Base-by-base conservation (phyloP, 1,140 invertebrate genomes). In the Zaprionus ghesquierei region DNA sequence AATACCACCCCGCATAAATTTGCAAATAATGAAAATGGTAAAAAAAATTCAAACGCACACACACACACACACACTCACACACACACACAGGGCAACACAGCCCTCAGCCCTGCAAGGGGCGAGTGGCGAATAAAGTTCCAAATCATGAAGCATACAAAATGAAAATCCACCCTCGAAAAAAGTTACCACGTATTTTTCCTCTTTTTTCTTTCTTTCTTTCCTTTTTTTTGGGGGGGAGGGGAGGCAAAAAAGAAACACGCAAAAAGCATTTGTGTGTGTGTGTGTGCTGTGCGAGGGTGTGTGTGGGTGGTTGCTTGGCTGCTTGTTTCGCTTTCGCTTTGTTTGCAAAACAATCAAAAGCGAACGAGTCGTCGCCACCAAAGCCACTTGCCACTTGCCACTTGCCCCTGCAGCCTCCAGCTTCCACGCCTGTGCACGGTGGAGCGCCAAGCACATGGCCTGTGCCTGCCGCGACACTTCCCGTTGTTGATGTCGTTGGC, bases 81-180 rank as follows among this genome's bases (percentile, higher is more conserved):
- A 69, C 31, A 58, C 12, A 41, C 20, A 56, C 20, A 62, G 10
- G 31, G 15, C 44, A 9, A 50, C 38, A 27, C 27, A 8, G 27
- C 27, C 29, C 20, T 31, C n/a, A n/a, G 38, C 38, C 41, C 56
- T 20, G 38, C 53, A 51, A 41, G 69, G 69, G 54, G 53, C 64
- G 63, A 68, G 23, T 61, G 62, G 64, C 69, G 78, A 87, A 87
- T 89, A 87, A 81, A 87, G 84, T 89, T 84, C 79, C 69, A 89
- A 87, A 89, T 89, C 84, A 89, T 89, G 79, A 87, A 87, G 76
- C 84, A 84, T 77, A 89, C 79, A 87, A 87, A 87, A 87, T 87
- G 84, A 87, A 89, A 87, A 84, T 84, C 84, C 79, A 87, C 84
- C 84, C 84, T 87, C 84, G 49, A 79, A 87, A 89, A 86, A 87